Evolutionary conservation across 2,797 vertebrate species (phyloP), one percentile per base, ranked within the genome.

Genomic region (Coendou prehensilis): DNA sequence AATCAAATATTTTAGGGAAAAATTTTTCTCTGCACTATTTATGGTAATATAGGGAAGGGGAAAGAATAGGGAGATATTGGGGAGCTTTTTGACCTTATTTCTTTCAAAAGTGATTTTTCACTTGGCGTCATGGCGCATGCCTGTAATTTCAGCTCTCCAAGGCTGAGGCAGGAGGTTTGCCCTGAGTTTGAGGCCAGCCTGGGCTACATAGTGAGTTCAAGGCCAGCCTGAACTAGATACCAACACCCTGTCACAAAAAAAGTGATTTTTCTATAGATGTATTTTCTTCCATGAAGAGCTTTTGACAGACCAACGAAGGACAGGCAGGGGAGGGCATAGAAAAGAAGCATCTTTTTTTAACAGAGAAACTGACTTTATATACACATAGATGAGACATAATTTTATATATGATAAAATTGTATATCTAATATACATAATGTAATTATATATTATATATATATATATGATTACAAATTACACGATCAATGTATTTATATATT

Each of bases 21-120:
- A 92, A 50, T 30, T 57, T 0, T 69, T 69, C 30, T 67, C 1
- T 20, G 13, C 23, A 23, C 0, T 11, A 80, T 69, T 6, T 17
- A 0, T 2, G 15, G 47, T 37, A 79, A n/a, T 50, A 37, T 6
- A 30, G 15, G 22, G 2, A 67, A 47, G 1, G 41, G 17, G 3
- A 23, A 57, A 78, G n/a, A 56, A 22, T n/a, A 47, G 22, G 15
- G 15, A 86, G 28, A 26, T 28, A 18, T 28, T 28, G 28, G 14
- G 17, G 17, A 45, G 37, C 2, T 37, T 37, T 41, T 83, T 67
- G 6, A 17, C 2, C 69, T 4, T 20, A 11, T 30, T 41, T 50
- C 59, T 56, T 41, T 80, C 41, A 41, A 64, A 89, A 52, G 1
- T 69, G 33, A 67, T 67, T 67, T 64, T 57, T 57, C 56, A 57